phyloP scores from a whole-genome alignment of 1,140 invertebrate genomes.

The Diploscapter pachys region DNA sequence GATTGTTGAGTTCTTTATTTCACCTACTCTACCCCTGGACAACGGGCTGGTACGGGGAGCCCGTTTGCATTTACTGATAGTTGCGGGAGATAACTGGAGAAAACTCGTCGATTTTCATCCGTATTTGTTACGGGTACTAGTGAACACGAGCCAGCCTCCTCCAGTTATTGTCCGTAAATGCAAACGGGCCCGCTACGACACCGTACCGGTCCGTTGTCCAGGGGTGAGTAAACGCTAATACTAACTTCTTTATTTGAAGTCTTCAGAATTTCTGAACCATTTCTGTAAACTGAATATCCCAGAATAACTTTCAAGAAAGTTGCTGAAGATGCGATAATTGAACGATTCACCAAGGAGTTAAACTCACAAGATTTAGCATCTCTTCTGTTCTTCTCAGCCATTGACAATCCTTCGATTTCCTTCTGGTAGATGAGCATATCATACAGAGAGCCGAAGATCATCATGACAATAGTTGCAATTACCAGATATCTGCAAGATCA shows the following conservation, averaged over 20 bases:
- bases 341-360: not conserved
- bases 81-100: too few species aligned
- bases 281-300: constrained; percentile 47
- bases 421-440: constrained; percentile 43
- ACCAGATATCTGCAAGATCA: constrained; percentile 44
- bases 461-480: constrained; percentile 43
- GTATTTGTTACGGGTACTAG: too few species aligned
- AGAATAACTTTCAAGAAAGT: constrained; percentile 44
- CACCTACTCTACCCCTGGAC: not conserved
- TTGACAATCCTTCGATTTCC: constrained; percentile 3
- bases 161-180: too few species aligned
- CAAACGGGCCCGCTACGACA: too few species aligned
- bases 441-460: constrained; percentile 55
- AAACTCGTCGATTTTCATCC: too few species aligned
- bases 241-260: constrained; percentile 23
- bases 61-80: too few species aligned
- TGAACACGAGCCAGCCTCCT: too few species aligned
- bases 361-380: constrained; percentile 5
- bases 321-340: constrained; percentile 30
- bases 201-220: too few species aligned
- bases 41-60: too few species aligned
- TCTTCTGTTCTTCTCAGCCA: not conserved
- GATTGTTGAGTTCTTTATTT: not conserved
- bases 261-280: constrained; percentile 31
- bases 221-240: too few species aligned